These are phyloP conservation scores for Aldabrachelys gigantea DNA, from an alignment of 2,113 vertebrate species.

Conservation along the genomic window DNA sequence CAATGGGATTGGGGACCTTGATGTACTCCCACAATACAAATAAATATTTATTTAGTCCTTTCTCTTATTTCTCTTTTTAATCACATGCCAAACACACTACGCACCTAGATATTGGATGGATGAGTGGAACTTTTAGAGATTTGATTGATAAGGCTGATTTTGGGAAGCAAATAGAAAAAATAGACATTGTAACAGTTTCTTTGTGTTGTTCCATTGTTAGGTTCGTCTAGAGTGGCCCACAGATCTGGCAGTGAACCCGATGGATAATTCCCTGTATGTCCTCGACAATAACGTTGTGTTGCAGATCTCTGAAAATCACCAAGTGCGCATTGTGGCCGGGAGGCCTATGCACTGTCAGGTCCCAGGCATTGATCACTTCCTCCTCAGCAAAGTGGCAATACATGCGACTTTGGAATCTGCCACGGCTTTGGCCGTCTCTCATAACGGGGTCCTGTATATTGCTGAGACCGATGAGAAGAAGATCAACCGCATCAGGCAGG, in stretches of 20 bases:
- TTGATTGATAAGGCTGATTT: background rate
- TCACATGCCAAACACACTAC: background rate
- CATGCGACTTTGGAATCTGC: conserved; percentile 96
- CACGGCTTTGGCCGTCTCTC: conserved; percentile 91
- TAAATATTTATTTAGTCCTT: background rate
- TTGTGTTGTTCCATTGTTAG: conserved; percentile 68
- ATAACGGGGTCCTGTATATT: conserved; percentile 92
- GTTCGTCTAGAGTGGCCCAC: conserved; percentile 98
- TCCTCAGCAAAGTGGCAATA: conserved; percentile 93
- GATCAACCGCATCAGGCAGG: conserved; percentile 94
- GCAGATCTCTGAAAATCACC: conserved; percentile 97
- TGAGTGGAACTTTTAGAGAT: background rate
- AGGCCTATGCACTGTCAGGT: conserved; percentile 99
- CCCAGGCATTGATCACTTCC: conserved; percentile 96
- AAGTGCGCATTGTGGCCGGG: conserved; percentile 95
- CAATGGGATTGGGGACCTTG: background rate
- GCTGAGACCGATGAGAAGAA: conserved; percentile 97
- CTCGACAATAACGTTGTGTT: conserved; percentile 97
- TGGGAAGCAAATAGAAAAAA: background rate
- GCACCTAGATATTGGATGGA: background rate
- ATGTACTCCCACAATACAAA: background rate
- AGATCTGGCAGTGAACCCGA: conserved; percentile 93
- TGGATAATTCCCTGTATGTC: conserved; percentile 97
- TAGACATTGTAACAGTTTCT: background rate
- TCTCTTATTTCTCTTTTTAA: background rate